Evolutionary conservation across 2,888 invertebrate genomes (phyloP).

Genomic region (Drosophila seclusa): DNA sequence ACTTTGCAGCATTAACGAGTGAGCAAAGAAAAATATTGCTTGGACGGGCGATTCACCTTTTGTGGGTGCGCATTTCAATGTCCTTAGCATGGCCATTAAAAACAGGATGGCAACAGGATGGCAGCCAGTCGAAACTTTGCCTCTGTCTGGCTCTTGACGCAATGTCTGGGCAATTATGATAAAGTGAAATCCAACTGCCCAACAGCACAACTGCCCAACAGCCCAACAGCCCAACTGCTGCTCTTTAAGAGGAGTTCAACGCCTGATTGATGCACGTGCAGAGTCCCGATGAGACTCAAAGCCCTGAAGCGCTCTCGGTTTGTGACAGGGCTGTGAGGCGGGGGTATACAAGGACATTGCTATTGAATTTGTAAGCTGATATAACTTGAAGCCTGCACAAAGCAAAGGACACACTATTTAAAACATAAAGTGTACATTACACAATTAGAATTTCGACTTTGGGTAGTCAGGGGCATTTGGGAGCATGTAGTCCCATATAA

Average conservation of each 20-base stretch:
- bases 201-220: slow-evolving; percentile 6
- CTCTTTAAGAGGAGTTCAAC: slow-evolving; percentile 53
- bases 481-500: background rate
- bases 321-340: background rate
- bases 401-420: slow-evolving; percentile 25
- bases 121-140: slow-evolving; percentile 23
- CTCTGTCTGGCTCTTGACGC: slow-evolving; percentile 23
- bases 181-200: slow-evolving; percentile 26
- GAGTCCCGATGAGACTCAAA: slow-evolving; percentile 24
- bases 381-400: slow-evolving; percentile 24
- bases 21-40: background rate
- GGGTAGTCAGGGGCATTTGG: background rate
- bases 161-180: slow-evolving; percentile 45
- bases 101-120: slow-evolving; percentile 5
- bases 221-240: background rate
- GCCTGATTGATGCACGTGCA: slow-evolving; percentile 54
- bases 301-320: background rate
- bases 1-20: background rate
- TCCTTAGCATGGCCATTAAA: slow-evolving; percentile 35
- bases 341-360: background rate
- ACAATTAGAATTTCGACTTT: slow-evolving; percentile 29
- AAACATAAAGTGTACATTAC: slow-evolving; percentile 47
- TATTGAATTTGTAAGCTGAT: slow-evolving; percentile 44
- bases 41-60: slow-evolving; percentile 43
- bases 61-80: slow-evolving; percentile 18